phyloP scores from a whole-genome alignment of 2,113 vertebrate genomes.

The Lamprologus speciosus region DNA sequence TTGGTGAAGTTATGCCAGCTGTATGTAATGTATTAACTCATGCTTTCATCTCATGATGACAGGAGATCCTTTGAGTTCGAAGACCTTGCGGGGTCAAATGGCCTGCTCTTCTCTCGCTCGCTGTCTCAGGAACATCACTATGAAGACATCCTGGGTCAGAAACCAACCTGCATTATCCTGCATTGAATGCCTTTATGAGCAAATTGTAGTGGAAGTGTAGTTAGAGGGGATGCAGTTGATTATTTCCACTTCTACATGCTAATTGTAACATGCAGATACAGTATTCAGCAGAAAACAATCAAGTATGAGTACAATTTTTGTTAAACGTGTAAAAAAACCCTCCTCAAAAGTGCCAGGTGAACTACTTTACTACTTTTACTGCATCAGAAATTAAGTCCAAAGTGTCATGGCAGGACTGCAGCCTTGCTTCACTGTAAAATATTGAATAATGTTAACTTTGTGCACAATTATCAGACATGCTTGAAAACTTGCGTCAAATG shows the following conservation, averaged over 20 bases:
- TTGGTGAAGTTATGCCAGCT: background rate
- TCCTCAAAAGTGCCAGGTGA: background rate
- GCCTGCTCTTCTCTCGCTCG: slow-evolving; percentile 70
- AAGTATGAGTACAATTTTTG: accelerated
- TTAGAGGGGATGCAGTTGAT: accelerated
- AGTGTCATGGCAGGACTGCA: background rate
- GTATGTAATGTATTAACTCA: background rate
- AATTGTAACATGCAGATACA: background rate
- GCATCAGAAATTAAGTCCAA: background rate
- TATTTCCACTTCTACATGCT: background rate
- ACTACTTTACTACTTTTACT: background rate
- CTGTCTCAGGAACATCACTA: slow-evolving; percentile 86
- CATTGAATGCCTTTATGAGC: background rate
- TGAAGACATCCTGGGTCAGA: slow-evolving; percentile 79
- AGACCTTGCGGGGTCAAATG: slow-evolving; percentile 73
- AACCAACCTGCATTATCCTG: background rate
- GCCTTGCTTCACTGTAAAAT: background rate
- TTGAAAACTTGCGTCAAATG: background rate
- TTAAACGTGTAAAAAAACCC: background rate
- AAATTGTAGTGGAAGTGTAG: background rate
- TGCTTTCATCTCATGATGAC: background rate
- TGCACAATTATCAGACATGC: background rate
- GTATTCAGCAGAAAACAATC: background rate
- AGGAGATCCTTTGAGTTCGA: slow-evolving; percentile 85
- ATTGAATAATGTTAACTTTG: background rate